Evolutionary conservation across 2,797 vertebrate genomes (phyloP), one percentile per base, ranked within the genome.

Genomic region (Lophotriccus pileatus): DNA sequence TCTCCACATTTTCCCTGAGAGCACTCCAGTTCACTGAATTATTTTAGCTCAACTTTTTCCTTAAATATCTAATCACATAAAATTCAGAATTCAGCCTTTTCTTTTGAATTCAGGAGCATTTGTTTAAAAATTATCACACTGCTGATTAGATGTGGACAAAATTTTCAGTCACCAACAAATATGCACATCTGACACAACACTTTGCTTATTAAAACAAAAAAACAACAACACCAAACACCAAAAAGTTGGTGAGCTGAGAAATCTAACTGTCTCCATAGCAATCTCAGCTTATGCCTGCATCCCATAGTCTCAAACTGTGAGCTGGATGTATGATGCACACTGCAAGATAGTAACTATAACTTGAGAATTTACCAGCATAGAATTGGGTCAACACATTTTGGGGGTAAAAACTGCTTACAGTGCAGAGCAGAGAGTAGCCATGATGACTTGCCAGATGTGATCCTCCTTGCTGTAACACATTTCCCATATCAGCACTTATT

Each of bases 401-500:
- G 5, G 58, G n/a, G 10, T 17, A 3, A 62, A 70, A 96, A 24
- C 27, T 58, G 81, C 94, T 91, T 63, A 68, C 17, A 62, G 43
- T 17, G 68, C 84, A 93, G 60, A 92, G 87, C 49, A 68, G 69
- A 2, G 9, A 94, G 79, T 37, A 90, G 93, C 74, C 87, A 74
- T 16, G 86, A 77, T 75, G 66, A 73, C 36, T 49, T 90, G 76
- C 89, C 91, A 96, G 90, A 92, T 92, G 89, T 74, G 93, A 86
- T 90, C 90, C 76, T 70, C 74, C 64, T 86, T 70, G 49, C 63
- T 88, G 32, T 12, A 94, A 80, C 53, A 82, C 36, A 37, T 82
- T 94, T 50, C 59, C 84, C 72, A 15, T 50, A 94, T 93, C 93
- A 95, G 89, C 96, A 94, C 73, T 84, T 87, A 84, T 14, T 94